Conservation (phyloP, 1,140 invertebrate species). For the Diorhabda elongata region DNA sequence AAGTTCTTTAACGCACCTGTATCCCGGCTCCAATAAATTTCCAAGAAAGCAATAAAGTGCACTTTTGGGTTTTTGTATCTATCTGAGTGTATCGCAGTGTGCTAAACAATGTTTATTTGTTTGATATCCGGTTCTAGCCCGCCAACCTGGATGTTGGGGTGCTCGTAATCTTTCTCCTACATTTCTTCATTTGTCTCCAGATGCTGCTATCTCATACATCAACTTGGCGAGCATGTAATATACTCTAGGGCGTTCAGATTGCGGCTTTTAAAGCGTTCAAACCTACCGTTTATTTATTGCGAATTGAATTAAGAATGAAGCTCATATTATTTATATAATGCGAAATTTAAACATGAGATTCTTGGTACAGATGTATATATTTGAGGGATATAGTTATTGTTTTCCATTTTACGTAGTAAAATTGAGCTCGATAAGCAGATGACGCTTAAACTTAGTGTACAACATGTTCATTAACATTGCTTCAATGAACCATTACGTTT, state of each 20-base stretch:
- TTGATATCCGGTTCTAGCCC: slow-evolving; percentile 35
- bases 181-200: slow-evolving; percentile 41
- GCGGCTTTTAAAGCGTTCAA: not conserved
- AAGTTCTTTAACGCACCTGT: not conserved
- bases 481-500: too few species aligned
- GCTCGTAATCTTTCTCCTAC: slow-evolving; percentile 31
- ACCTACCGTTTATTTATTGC: not conserved
- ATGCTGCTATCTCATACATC: slow-evolving; percentile 31
- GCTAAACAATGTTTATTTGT: slow-evolving; percentile 38
- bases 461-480: too few species aligned
- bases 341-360: too few species aligned
- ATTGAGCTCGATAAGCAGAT: too few species aligned
- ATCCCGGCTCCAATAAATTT: slow-evolving; percentile 32
- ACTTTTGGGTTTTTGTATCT: slow-evolving; percentile 11
- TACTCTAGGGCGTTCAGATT: not conserved
- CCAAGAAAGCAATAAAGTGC: slow-evolving; percentile 32
- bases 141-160: slow-evolving; percentile 28
- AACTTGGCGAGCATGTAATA: slow-evolving; percentile 13
- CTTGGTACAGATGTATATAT: too few species aligned
- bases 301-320: too few species aligned
- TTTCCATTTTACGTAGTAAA: too few species aligned
- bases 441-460: too few species aligned
- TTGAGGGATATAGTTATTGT: too few species aligned
- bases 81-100: slow-evolving; percentile 27
- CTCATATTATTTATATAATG: too few species aligned